These are phyloP conservation scores for Oreotrochilus melanogaster DNA, from an alignment of 2,113 vertebrate genomes.

Conservation along the genomic window DNA sequence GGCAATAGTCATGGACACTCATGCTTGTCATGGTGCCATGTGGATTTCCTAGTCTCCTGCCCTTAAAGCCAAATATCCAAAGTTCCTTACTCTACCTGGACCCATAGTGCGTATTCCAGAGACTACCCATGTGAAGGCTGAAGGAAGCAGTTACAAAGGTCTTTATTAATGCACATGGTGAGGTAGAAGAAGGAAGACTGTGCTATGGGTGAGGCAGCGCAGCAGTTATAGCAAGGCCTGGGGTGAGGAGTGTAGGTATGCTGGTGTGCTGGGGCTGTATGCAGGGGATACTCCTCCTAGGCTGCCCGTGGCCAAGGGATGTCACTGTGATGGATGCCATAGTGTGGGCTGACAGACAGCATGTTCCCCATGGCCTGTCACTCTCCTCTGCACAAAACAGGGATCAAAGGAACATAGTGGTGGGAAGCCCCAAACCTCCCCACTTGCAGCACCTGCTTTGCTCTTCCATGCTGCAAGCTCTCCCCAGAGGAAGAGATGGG, in stretches of 20 bases:
- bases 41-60: neutral
- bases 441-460: neutral
- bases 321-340: conserved; percentile 18
- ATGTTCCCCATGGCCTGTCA: neutral
- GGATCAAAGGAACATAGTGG: neutral
- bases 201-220: accelerated
- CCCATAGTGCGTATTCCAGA: neutral
- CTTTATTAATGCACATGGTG: neutral
- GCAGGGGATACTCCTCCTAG: neutral
- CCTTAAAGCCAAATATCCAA: neutral
- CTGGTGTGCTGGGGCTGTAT: accelerated
- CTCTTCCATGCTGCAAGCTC: neutral
- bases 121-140: neutral
- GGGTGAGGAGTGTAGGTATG: neutral
- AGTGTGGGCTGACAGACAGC: neutral
- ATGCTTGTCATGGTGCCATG: neutral
- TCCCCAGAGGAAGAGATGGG: conserved; percentile 24
- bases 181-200: neutral
- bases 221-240: neutral
- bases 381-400: neutral
- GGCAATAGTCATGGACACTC: accelerated
- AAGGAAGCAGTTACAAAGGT: accelerated
- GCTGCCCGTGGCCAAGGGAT: neutral
- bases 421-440: neutral
- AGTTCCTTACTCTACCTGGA: neutral